These are phyloP conservation scores for Cladopsammia gracilis DNA, from an alignment of 64 coral and sea anemone species.

Conservation along the genomic window DNA sequence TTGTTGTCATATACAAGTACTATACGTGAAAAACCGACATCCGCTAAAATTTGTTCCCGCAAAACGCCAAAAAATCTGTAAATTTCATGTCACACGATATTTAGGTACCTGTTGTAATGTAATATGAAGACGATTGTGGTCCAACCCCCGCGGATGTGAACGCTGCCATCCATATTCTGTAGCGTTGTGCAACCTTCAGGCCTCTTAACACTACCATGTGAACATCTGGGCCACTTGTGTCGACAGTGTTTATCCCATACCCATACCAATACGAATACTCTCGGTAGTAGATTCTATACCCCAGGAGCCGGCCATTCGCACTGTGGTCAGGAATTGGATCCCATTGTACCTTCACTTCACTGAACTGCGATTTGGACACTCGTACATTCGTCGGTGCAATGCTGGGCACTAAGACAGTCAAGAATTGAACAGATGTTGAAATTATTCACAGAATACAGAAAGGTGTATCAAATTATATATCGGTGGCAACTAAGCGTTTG, in stretches of 20 bases:
- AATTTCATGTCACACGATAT: too few relatives aligned
- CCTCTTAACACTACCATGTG: constrained; percentile 1
- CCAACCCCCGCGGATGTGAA: background rate
- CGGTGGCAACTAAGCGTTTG: too few relatives aligned
- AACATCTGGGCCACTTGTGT: background rate
- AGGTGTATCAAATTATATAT: too few relatives aligned
- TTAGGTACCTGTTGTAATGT: background rate
- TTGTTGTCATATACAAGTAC: too few relatives aligned
- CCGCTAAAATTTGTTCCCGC: too few relatives aligned
- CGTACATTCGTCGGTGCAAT: background rate
- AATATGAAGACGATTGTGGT: background rate
- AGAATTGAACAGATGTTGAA: background rate
- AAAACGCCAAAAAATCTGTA: too few relatives aligned
- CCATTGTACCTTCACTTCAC: constrained; percentile 17
- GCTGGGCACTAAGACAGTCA: background rate
- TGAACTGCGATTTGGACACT: background rate
- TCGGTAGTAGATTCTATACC: background rate
- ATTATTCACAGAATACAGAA: too few relatives aligned
- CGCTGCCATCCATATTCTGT: background rate
- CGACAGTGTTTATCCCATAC: background rate
- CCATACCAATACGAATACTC: background rate
- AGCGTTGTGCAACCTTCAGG: background rate
- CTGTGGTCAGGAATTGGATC: background rate
- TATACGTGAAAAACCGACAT: too few relatives aligned
- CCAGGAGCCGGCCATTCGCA: background rate